Evolutionary conservation across 37 sponge, comb jelly and placozoan genomes (phyloP).

Genomic region (Agelas oroides): DNA sequence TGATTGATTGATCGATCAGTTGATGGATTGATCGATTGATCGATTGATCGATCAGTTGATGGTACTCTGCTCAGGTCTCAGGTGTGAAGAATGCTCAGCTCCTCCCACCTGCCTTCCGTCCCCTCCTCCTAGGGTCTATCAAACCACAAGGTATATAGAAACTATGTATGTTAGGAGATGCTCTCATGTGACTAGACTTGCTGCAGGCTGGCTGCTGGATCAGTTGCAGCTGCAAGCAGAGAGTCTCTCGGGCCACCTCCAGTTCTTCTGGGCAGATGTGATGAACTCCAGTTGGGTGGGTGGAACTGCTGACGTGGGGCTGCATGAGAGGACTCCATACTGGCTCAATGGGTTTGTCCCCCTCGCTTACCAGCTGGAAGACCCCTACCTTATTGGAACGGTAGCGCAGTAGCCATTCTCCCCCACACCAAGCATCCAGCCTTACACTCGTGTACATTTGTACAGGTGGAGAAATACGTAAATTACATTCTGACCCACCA

Average conservation of each 20-base stretch:
- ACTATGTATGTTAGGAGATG: too few relatives aligned
- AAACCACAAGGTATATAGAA: slow-evolving; percentile 73
- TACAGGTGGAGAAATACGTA: slow-evolving; percentile 56
- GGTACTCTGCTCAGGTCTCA: slow-evolving; percentile 36
- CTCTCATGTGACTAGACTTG: too few relatives aligned
- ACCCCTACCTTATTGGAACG: slow-evolving; percentile 19
- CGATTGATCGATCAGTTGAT: too few relatives aligned
- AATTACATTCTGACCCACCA: slow-evolving; percentile 73
- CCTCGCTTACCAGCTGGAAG: slow-evolving; percentile 75
- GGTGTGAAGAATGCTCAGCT: slow-evolving; percentile 60
- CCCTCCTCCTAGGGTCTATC: slow-evolving; percentile 60
- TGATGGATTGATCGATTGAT: too few relatives aligned
- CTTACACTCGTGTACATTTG: too few relatives aligned
- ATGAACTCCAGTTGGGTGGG: slow-evolving; percentile 81
- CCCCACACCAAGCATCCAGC: neutral
- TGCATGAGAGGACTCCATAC: slow-evolving; percentile 84
- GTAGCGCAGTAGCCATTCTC: neutral
- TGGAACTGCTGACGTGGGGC: slow-evolving; percentile 61
- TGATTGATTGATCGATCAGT: too few relatives aligned
- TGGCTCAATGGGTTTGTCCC: slow-evolving; percentile 88
- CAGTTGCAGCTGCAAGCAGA: slow-evolving; percentile 65
- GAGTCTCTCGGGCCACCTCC: slow-evolving; percentile 76
- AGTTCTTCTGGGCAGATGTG: slow-evolving; percentile 80
- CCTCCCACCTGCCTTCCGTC: slow-evolving; percentile 42
- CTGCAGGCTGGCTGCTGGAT: slow-evolving; percentile 68